phyloP scores from a whole-genome alignment of 2,797 vertebrate species.

The Hoplostethus mediterraneus region DNA sequence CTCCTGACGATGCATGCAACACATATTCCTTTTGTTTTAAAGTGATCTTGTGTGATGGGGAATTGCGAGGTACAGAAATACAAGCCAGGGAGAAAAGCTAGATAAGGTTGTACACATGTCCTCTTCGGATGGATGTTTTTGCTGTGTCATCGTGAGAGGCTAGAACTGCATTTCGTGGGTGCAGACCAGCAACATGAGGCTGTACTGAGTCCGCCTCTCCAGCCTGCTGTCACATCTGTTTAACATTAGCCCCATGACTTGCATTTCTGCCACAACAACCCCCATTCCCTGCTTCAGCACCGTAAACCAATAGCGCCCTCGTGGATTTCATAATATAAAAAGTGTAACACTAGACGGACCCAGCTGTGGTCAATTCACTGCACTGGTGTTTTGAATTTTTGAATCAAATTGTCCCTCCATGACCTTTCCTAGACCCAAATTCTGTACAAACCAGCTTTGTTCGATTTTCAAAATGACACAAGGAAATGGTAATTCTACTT shows the following conservation, averaged over 20 bases:
- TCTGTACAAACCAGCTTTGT: background rate
- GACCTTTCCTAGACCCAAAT: background rate
- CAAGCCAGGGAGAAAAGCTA: conserved; percentile 29
- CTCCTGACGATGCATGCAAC: no score
- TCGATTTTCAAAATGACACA: background rate
- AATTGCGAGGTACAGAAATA: conserved; percentile 16
- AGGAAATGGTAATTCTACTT: background rate
- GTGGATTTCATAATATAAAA: background rate
- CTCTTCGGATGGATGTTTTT: conserved; percentile 41
- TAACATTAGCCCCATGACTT: conserved; percentile 75
- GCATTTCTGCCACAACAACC: conserved; percentile 58
- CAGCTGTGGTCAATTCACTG: no score
- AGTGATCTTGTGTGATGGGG: background rate
- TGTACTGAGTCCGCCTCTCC: conserved; percentile 22
- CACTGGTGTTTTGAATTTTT: no score
- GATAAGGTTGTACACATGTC: conserved; percentile 19
- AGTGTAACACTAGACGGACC: background rate
- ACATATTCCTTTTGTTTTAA: conserved; percentile 2
- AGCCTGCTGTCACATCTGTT: conserved; percentile 75
- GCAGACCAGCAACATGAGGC: conserved; percentile 38
- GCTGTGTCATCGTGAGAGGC: conserved; percentile 65
- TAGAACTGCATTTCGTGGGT: conserved; percentile 30
- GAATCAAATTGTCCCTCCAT: no score
- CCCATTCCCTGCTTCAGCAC: conserved; percentile 5
- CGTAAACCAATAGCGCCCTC: background rate